These are phyloP conservation scores for Takifugu bimaculatus DNA, from an alignment of 2,113 vertebrate species.

Conservation along the genomic window DNA sequence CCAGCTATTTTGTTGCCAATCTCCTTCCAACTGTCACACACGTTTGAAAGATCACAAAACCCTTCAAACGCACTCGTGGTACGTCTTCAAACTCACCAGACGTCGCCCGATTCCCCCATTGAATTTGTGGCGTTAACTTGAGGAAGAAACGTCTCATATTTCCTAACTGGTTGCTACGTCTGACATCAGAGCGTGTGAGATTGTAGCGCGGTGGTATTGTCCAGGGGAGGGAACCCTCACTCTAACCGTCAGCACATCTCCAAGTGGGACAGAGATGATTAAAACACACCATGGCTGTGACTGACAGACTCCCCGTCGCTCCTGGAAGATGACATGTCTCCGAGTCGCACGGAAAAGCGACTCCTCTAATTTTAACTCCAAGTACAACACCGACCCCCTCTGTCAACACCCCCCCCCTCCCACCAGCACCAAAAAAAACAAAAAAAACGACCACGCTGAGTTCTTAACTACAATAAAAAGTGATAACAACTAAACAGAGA, in stretches of 20 bases:
- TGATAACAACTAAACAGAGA: slow-evolving; percentile 73
- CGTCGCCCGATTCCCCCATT: slow-evolving; percentile 69
- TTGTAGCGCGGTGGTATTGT: slow-evolving; percentile 64
- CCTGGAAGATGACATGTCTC: slow-evolving; percentile 72
- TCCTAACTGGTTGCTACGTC: slow-evolving; percentile 66
- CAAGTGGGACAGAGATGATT: slow-evolving; percentile 76
- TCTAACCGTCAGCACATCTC: slow-evolving; percentile 69
- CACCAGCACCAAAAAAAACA: slow-evolving; percentile 26
- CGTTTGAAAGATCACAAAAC: slow-evolving; percentile 69
- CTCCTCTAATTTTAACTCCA: slow-evolving; percentile 76
- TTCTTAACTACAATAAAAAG: slow-evolving; percentile 65
- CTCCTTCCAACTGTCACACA: slow-evolving; percentile 67
- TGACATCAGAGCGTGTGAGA: slow-evolving; percentile 69
- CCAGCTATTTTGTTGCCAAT: slow-evolving; percentile 70
- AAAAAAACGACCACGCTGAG: slow-evolving; percentile 57
- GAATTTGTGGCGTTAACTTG: slow-evolving; percentile 69
- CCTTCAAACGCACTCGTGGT: slow-evolving; percentile 66
- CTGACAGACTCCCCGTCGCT: slow-evolving; percentile 73
- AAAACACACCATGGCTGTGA: slow-evolving; percentile 73
- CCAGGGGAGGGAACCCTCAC: slow-evolving; percentile 75
- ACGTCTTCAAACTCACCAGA: slow-evolving; percentile 66
- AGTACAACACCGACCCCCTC: slow-evolving; percentile 65
- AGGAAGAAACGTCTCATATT: slow-evolving; percentile 67
- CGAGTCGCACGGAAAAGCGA: slow-evolving; percentile 64
- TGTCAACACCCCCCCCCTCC: slow-evolving; percentile 55